Evolutionary conservation across 2,113 vertebrate species (phyloP).

Genomic region (Galemys pyrenaicus): DNA sequence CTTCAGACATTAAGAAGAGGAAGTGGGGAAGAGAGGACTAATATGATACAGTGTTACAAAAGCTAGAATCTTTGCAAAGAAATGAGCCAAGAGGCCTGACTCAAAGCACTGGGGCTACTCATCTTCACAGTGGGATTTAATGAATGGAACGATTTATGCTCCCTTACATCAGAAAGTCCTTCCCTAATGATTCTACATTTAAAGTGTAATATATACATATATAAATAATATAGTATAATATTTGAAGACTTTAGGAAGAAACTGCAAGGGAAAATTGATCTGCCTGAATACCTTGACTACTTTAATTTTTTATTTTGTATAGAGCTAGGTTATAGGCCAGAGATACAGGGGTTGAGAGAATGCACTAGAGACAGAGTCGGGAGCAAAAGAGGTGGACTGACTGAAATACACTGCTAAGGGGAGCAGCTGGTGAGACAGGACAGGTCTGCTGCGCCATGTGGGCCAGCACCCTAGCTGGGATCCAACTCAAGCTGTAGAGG

Average conservation of each 20-base stretch:
- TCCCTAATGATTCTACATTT: neutral
- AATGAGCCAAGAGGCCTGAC: slow-evolving; percentile 49
- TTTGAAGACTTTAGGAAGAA: slow-evolving; percentile 28
- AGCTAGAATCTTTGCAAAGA: slow-evolving; percentile 43
- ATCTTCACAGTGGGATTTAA: slow-evolving; percentile 44
- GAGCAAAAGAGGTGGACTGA: too few species aligned
- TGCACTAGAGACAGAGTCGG: too few species aligned
- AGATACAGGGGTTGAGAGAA: too few species aligned
- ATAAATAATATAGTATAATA: neutral
- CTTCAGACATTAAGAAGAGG: slow-evolving; percentile 46
- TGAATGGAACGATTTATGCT: slow-evolving; percentile 42
- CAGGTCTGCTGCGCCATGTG: too few species aligned
- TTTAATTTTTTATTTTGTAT: neutral
- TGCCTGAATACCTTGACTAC: neutral
- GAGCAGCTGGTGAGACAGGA: too few species aligned
- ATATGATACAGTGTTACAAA: slow-evolving; percentile 57
- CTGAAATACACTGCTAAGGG: too few species aligned
- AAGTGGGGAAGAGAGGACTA: slow-evolving; percentile 62
- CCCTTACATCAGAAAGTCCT: slow-evolving; percentile 36
- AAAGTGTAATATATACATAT: neutral
- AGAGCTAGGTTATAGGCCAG: too few species aligned
- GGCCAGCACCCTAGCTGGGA: too few species aligned
- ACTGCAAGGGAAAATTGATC: slow-evolving; percentile 29
- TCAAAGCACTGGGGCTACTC: slow-evolving; percentile 4
- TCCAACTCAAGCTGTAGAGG: too few species aligned